Evolutionary conservation across 2,888 invertebrate species (phyloP).

Genomic region (Limnephilus rhombicus): DNA sequence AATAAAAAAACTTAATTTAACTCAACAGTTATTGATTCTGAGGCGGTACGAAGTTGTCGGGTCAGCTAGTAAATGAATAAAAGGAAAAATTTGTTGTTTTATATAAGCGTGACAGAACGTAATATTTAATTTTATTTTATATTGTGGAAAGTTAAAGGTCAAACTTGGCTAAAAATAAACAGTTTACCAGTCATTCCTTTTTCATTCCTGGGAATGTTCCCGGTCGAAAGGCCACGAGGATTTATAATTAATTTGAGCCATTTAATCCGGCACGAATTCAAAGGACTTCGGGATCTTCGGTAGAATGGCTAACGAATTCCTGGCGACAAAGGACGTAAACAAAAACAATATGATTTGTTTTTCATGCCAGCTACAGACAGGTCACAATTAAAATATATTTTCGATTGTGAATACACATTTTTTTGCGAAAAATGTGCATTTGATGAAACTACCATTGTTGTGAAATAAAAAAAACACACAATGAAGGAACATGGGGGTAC

Average conservation of each 20-base stretch:
- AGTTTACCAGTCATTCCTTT: not conserved
- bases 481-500: no score
- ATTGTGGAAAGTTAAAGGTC: not conserved
- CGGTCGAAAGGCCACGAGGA: not conserved
- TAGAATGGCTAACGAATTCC: not conserved
- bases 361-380: not conserved
- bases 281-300: constrained; percentile 5
- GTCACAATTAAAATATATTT: not conserved
- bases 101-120: not conserved
- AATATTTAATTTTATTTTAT: not conserved
- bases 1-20: no score
- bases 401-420: not conserved
- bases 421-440: not conserved
- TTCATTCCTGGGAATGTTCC: not conserved
- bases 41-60: no score
- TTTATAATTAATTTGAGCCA: constrained; percentile 20
- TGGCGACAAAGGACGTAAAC: not conserved
- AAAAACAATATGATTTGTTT: not conserved
- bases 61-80: no score
- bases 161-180: not conserved
- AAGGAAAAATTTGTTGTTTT: no score
- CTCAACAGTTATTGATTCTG: no score
- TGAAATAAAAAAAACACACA: not conserved
- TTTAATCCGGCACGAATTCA: constrained; percentile 6
- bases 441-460: not conserved